Evolutionary conservation across 35 echinoderm and acorn worm genomes (phyloP), one percentile per base, ranked within the genome.

Genomic region (Apostichopus japonicus): DNA sequence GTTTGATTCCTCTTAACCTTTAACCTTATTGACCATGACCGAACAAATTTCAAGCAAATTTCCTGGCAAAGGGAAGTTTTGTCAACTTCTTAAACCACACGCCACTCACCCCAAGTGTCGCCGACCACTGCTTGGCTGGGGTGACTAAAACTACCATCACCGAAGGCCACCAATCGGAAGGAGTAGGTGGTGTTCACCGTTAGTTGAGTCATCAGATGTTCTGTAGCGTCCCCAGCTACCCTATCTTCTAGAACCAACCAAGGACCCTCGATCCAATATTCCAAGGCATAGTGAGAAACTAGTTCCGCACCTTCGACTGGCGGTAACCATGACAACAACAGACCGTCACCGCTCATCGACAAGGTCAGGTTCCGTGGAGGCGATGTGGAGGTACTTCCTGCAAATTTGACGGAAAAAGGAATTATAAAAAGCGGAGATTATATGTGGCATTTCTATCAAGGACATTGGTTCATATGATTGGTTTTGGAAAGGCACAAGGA

Each of bases 121-220:
- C 93, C 97, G 23, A 57, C 79, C 1, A 99, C 95, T 17, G 80
- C 56, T 54, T 79, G 21, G 53, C 97, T 99, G 0, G 95, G 97
- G 9, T 81, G 79, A 90, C 97, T 99, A 75, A 95, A 99, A 55
- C 93, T 80, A 13, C 88, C 70, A 5, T 86, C 67, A 4, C 91
- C 93, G 86, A 99, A 96, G 0, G 97, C 95, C 93, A 96, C 93
- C 92, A 99, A 70, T 13, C 97, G 79, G 61, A 99, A 99, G 10
- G 90, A 76, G 86, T 99, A 99, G 0, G 93, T 89, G 8, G 92
- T 99, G 65, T 96, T 93, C 2, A 91, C 77, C 24, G 90, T 88
- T 10, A 99, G 87, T 8, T 65, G 72, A 6, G n/a, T 82, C 15
- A 96, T 52, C 6, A 91, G 57, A 70, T 93, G 58, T 19, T 90